Evolutionary conservation across 2,113 vertebrate species (phyloP).

Genomic region (Centropristis striata): DNA sequence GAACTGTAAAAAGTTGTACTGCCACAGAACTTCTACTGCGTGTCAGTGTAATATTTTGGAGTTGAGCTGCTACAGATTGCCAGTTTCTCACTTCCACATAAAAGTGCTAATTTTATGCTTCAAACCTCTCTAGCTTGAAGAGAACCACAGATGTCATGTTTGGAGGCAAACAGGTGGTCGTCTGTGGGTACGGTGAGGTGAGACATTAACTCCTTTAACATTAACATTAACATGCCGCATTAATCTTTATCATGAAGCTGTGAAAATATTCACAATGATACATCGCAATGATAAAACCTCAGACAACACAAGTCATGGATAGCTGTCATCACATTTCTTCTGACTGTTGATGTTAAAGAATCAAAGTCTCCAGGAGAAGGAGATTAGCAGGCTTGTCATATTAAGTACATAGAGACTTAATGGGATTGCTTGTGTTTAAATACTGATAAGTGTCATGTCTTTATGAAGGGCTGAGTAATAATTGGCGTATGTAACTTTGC

Average conservation of each 20-base stretch:
- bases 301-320: neutral
- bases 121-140: constrained; percentile 89
- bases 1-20: neutral
- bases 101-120: constrained; percentile 36
- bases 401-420: neutral
- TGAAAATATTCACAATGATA: constrained; percentile 1
- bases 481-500: neutral
- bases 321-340: constrained; percentile 10
- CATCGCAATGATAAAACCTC: neutral
- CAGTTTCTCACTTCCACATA: constrained; percentile 9
- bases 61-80: neutral
- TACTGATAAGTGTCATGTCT: neutral
- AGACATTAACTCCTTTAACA: too few relatives aligned
- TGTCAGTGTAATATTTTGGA: constrained; percentile 3
- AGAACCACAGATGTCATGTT: constrained; percentile 99
- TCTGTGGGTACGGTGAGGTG: constrained; percentile 99
- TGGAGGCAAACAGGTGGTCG: constrained; percentile 98
- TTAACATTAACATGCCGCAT: neutral
- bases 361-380: neutral
- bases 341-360: neutral
- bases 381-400: neutral
- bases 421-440: neutral
- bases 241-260: neutral
- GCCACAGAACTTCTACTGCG: neutral
- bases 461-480: neutral